Evolutionary conservation across 2,113 vertebrate species (phyloP).

Genomic region (Brachypodius melanocephalos): DNA sequence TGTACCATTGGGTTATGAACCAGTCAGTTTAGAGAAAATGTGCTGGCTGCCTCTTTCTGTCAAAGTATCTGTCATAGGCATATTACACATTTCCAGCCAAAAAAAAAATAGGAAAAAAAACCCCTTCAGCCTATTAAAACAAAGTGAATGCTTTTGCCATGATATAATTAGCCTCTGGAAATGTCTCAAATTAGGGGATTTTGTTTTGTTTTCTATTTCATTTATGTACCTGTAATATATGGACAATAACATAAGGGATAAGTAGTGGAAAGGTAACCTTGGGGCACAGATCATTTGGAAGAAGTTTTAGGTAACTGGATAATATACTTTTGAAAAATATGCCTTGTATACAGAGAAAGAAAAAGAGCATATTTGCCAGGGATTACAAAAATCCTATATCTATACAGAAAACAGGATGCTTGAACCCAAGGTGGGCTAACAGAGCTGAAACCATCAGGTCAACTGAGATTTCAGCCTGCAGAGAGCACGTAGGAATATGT

Average conservation of each 20-base stretch:
- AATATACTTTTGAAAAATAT: background rate
- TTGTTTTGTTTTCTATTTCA: background rate
- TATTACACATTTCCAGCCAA: background rate
- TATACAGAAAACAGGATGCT: background rate
- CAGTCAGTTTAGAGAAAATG: constrained; percentile 44
- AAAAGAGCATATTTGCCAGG: background rate
- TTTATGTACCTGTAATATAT: background rate
- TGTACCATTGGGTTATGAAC: constrained; percentile 39
- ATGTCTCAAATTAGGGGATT: background rate
- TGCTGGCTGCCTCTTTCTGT: constrained; percentile 47
- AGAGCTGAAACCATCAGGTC: background rate
- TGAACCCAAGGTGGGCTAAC: background rate
- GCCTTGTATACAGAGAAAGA: background rate
- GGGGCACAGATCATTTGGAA: background rate
- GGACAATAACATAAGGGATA: background rate
- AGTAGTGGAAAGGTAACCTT: background rate
- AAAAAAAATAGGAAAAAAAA: background rate
- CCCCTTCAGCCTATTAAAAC: background rate
- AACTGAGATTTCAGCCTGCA: background rate
- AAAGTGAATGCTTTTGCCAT: background rate
- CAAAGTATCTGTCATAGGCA: background rate
- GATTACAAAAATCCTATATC: background rate
- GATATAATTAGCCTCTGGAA: background rate
- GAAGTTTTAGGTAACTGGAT: background rate
- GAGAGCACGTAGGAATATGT: background rate